These are phyloP conservation scores for Hydra vulgaris DNA, from an alignment of 30 jellyfish, hydroid and myxozoan species.

Conservation along the genomic window DNA sequence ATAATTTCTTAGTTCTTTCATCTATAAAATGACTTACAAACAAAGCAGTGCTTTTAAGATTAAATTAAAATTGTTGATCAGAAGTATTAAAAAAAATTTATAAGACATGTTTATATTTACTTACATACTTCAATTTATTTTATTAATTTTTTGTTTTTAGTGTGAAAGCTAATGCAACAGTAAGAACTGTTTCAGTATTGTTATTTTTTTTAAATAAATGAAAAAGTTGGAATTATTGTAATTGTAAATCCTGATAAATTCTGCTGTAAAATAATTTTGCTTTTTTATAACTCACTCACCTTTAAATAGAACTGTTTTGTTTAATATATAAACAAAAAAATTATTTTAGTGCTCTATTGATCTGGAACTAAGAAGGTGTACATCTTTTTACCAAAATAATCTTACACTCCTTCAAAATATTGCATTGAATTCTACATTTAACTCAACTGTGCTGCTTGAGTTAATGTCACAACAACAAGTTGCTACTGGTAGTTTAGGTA, in stretches of 20 bases:
- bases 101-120: not conserved
- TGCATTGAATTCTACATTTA: slow-evolving; percentile 42
- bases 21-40: too few species aligned
- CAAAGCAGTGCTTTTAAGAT: too few species aligned
- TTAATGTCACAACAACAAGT: slow-evolving; percentile 51
- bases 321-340: too few species aligned
- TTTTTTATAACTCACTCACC: too few species aligned
- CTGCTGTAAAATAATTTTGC: too few species aligned
- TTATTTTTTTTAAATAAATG: not conserved
- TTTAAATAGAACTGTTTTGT: too few species aligned
- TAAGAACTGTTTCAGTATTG: slow-evolving; percentile 18
- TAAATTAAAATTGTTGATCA: too few species aligned
- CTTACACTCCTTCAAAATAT: slow-evolving; percentile 24
- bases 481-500: slow-evolving; percentile 62
- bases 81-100: too few species aligned
- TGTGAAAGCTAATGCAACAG: slow-evolving; percentile 67
- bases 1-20: too few species aligned
- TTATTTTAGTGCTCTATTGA: slow-evolving; percentile 56
- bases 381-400: slow-evolving; percentile 59
- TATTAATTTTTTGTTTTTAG: slow-evolving; percentile 23
- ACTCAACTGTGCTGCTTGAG: slow-evolving; percentile 34
- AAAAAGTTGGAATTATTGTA: too few species aligned
- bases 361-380: slow-evolving; percentile 73
- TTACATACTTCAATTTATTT: not conserved
- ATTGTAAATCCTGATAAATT: too few species aligned